Percentiles rank a stretch among this genome's conserved stretches.
Evolutionary conservation across 2,797 vertebrate genomes (phyloP).

Genomic region (Coracias cyanogaster): DNA sequence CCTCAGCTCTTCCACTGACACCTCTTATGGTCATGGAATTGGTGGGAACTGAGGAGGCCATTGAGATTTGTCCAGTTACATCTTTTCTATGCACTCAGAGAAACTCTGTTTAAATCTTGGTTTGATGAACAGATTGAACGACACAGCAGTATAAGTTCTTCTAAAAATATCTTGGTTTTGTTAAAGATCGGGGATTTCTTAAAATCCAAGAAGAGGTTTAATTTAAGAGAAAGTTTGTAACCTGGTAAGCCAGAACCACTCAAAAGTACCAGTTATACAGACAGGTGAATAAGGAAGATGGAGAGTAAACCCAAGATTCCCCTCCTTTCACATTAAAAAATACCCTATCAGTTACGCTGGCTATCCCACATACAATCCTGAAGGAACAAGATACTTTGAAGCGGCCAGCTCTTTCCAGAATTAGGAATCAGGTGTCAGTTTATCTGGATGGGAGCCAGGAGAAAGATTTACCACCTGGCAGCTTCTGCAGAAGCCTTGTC

Average conservation of each 20-base stretch:
- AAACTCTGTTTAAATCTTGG: not conserved
- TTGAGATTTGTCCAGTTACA: not conserved
- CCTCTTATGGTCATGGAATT: not conserved
- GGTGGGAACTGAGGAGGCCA: not conserved
- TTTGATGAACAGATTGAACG: not conserved
- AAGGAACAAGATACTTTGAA: constrained; percentile 2
- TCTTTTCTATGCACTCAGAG: not conserved
- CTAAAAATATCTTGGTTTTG: not conserved
- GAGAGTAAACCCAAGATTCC: not conserved
- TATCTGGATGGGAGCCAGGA: not conserved
- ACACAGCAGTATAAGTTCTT: not conserved
- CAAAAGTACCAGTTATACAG: not conserved
- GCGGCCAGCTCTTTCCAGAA: not conserved
- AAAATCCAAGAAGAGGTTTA: not conserved
- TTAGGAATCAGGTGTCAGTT: constrained; percentile 12
- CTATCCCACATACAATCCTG: not conserved
- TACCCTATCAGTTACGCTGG: not conserved
- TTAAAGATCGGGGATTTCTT: not conserved
- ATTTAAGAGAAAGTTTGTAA: not conserved
- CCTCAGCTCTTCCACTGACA: not conserved
- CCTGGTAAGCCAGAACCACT: not conserved
- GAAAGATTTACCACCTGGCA: not conserved
- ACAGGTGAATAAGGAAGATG: not conserved
- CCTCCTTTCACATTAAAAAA: not conserved
- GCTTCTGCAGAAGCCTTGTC: not conserved